Evolutionary conservation across 2,113 vertebrate species (phyloP).

Genomic region (Corythoichthys intestinalis): DNA sequence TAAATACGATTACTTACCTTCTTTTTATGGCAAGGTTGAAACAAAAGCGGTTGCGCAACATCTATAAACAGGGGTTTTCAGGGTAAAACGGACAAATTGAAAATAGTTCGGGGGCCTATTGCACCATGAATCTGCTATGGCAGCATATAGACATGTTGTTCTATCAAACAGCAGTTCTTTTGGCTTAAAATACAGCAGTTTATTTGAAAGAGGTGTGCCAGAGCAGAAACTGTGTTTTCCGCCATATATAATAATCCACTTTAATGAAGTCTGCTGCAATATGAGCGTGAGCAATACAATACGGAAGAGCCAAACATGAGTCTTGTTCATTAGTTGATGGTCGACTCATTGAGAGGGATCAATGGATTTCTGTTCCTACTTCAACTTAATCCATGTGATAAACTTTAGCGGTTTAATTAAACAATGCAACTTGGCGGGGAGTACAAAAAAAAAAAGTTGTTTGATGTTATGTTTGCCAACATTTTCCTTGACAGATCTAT

Average conservation of each 20-base stretch:
- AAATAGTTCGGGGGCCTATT: too few species aligned
- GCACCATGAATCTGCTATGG: too few species aligned
- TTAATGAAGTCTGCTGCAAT: not conserved
- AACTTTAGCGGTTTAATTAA: constrained; percentile 44
- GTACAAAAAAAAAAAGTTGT: constrained; percentile 3
- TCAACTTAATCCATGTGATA: not conserved
- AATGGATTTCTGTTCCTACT: constrained; percentile 27
- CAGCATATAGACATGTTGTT: too few species aligned
- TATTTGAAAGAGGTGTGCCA: too few species aligned
- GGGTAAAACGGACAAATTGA: too few species aligned
- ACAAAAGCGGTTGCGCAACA: too few species aligned
- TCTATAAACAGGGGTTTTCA: too few species aligned
- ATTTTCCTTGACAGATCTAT: constrained; percentile 7
- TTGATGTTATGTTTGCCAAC: constrained; percentile 13
- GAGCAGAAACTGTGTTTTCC: too few species aligned
- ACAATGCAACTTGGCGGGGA: constrained; percentile 7
- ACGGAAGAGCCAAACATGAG: not conserved
- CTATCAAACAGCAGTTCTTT: too few species aligned
- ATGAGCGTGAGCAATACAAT: not conserved
- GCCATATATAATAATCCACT: not conserved
- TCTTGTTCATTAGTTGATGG: constrained; percentile 11
- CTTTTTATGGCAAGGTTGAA: too few species aligned
- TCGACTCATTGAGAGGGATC: constrained; percentile 38
- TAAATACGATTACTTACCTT: too few species aligned
- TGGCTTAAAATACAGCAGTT: too few species aligned